These are phyloP conservation scores for Mongoloraphidia duomilia DNA, from an alignment of 2,888 invertebrate genomes.

Conservation along the genomic window DNA sequence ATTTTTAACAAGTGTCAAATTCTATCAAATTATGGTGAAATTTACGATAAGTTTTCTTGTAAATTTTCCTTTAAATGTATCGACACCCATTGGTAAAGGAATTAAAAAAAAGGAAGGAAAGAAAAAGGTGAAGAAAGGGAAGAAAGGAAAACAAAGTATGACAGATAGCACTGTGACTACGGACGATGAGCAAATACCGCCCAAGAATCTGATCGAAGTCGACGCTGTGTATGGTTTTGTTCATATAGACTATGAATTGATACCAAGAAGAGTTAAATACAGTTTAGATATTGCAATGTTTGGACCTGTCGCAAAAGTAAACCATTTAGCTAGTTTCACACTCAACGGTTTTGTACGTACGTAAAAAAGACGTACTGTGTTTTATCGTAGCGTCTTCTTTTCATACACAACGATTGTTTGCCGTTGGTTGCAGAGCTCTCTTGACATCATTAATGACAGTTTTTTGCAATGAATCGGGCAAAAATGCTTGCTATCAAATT, in stretches of 20 bases:
- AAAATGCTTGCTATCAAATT: no score
- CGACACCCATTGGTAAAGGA: neutral
- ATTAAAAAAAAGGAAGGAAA: constrained; percentile 2
- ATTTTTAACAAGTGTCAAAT: neutral
- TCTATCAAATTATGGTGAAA: constrained; percentile 9
- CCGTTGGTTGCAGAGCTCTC: no score
- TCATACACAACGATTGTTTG: no score
- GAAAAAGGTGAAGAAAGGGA: constrained; percentile 5
- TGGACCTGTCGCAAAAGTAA: constrained; percentile 16
- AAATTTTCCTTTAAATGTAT: constrained; percentile 6
- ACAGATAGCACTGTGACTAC: neutral
- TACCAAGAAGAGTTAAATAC: constrained; percentile 12
- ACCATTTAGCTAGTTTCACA: no score
- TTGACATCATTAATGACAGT: no score
- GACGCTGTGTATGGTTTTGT: constrained; percentile 11
- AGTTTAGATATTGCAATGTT: constrained; percentile 17
- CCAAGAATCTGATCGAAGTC: constrained; percentile 7
- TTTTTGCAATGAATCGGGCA: no score
- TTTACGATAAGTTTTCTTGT: constrained; percentile 11
- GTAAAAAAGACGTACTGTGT: no score
- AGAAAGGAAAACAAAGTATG: constrained; percentile 3
- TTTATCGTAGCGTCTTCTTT: no score
- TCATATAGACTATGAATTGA: constrained; percentile 16
- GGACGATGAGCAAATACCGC: no score
- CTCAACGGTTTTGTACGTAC: no score